phyloP scores from a whole-genome alignment of 2,113 vertebrate genomes.

The Burhinus bistriatus region DNA sequence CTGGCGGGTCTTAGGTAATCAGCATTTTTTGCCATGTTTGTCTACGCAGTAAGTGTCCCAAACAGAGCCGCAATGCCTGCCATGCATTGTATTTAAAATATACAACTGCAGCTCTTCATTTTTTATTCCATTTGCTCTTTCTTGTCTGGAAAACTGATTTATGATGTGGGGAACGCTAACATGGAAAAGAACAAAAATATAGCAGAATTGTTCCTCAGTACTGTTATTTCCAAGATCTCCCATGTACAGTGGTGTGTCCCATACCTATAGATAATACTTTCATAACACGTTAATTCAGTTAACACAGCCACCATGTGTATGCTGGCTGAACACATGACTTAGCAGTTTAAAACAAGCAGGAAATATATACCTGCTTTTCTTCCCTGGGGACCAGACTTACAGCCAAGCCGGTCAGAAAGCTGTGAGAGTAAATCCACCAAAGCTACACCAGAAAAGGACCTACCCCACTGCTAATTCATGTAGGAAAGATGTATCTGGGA shows the following conservation, averaged over 20 bases:
- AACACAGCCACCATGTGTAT: not conserved
- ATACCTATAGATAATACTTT: not conserved
- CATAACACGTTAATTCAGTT: not conserved
- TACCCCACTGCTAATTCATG: not conserved
- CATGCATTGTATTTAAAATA: not conserved
- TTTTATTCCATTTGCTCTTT: not conserved
- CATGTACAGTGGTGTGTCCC: no score
- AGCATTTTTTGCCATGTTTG: not conserved
- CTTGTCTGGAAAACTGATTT: not conserved
- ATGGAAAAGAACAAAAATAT: not conserved
- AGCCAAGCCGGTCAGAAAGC: not conserved
- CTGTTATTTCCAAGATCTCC: not conserved
- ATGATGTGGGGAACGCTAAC: not conserved
- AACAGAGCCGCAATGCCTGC: not conserved
- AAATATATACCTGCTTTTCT: not conserved
- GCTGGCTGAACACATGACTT: not conserved
- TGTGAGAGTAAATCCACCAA: not conserved
- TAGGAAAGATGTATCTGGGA: not conserved
- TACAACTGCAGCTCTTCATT: not conserved
- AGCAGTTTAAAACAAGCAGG: not conserved
- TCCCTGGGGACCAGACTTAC: not conserved
- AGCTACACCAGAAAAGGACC: not conserved
- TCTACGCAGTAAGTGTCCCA: not conserved
- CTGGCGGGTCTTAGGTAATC: not conserved
- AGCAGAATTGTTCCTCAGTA: not conserved